phyloP scores from a whole-genome alignment of 1,140 invertebrate species.

The Drosophila equinoxialis region DNA sequence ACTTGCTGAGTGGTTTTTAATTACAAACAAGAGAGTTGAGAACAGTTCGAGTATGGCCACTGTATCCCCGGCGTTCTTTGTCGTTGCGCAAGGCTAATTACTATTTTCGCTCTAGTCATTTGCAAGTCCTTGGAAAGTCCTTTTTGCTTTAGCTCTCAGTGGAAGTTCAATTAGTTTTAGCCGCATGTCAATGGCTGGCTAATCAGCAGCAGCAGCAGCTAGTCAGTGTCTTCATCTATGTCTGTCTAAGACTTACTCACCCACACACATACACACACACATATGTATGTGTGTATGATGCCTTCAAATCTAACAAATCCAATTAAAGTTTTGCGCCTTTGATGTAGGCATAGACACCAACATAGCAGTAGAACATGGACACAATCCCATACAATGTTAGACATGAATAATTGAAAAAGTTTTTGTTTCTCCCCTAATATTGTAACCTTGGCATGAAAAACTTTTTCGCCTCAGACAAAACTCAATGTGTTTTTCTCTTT shows the following conservation, averaged over 20 bases:
- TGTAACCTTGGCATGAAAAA: constrained; percentile 68
- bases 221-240: constrained; percentile 12
- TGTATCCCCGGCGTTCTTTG: constrained; percentile 19
- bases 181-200: constrained; percentile 67
- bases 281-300: constrained; percentile 8
- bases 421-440: constrained; percentile 41
- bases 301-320: constrained; percentile 61
- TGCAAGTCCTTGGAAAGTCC: constrained; percentile 70
- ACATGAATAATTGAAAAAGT: constrained; percentile 81
- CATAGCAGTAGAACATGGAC: constrained; percentile 20
- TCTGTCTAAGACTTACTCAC: constrained; percentile 24
- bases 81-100: constrained; percentile 81
- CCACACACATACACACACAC: constrained; percentile 1
- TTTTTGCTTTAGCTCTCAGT: constrained; percentile 26
- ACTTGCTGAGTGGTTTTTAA: constrained; percentile 81
- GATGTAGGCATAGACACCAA: constrained; percentile 58
- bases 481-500: not conserved
- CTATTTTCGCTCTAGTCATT: constrained; percentile 78
- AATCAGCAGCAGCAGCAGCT: constrained; percentile 9
- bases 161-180: constrained; percentile 77
- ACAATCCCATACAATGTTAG: constrained; percentile 58
- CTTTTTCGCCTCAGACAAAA: constrained; percentile 36
- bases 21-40: constrained; percentile 78
- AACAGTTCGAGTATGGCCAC: constrained; percentile 40
- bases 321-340: constrained; percentile 78